phyloP scores from a whole-genome alignment of 2,113 vertebrate species.

The Xiphophorus hellerii region DNA sequence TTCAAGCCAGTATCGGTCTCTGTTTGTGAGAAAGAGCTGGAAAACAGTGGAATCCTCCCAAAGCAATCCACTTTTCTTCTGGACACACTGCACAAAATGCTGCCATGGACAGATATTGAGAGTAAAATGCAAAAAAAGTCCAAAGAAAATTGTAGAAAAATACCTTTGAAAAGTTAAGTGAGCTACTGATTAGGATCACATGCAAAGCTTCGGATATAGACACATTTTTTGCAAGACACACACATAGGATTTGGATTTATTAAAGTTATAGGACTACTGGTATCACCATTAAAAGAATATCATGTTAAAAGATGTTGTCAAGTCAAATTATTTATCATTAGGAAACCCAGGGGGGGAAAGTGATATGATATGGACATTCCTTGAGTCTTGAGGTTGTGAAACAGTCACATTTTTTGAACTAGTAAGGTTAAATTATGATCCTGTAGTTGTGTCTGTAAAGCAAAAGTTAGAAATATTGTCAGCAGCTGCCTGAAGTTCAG shows the following conservation, averaged over 20 bases:
- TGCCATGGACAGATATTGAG: neutral
- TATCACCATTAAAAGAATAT: neutral
- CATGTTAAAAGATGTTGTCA: neutral
- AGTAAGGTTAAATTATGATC: slow-evolving; percentile 15
- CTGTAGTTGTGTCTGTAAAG: slow-evolving; percentile 24
- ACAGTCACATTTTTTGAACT: slow-evolving; percentile 10
- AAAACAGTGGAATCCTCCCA: neutral
- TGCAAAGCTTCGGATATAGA: too few relatives aligned
- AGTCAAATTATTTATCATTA: too few relatives aligned
- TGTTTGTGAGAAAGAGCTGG: neutral
- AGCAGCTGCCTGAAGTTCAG: slow-evolving; percentile 31
- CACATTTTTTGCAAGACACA: too few relatives aligned
- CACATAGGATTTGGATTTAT: too few relatives aligned
- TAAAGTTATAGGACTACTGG: too few relatives aligned
- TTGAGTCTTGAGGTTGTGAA: slow-evolving; percentile 19
- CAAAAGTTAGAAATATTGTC: slow-evolving; percentile 30
- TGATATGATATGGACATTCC: neutral
- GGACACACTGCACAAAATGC: too few relatives aligned
- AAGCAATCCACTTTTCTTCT: neutral
- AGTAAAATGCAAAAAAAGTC: neutral
- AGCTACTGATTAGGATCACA: neutral
- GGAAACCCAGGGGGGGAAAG: too few relatives aligned
- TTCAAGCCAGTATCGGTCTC: neutral
- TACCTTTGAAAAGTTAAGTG: neutral
- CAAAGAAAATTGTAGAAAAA: neutral